phyloP scores from a whole-genome alignment of 53 echinoderm and acorn worm genomes.

The Echinometra lucunter region DNA sequence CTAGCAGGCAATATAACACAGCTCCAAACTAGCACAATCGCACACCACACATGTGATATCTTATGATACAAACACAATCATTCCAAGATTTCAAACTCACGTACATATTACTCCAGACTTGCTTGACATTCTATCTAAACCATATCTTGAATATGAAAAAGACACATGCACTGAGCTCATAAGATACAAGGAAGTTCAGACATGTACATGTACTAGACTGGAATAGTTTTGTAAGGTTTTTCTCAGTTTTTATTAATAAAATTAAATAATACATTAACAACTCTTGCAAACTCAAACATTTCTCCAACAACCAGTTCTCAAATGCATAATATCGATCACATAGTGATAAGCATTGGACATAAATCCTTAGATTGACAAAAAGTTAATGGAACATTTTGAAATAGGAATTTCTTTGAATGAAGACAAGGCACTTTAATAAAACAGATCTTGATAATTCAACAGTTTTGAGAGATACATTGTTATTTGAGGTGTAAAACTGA shows the following conservation, averaged over 20 bases:
- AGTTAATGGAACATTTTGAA: constrained; percentile 36
- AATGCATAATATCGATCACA: constrained; percentile 40
- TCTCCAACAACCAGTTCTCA: constrained; percentile 51
- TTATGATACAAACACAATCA: neutral
- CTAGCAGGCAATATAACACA: too few species aligned
- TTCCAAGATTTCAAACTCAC: neutral
- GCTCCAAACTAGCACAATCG: neutral
- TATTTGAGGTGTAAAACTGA: constrained; percentile 15
- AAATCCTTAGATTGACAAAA: constrained; percentile 1
- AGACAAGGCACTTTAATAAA: constrained; percentile 30
- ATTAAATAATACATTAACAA: constrained; percentile 73
- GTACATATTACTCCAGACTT: neutral
- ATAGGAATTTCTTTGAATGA: neutral
- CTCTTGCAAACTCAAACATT: constrained; percentile 69
- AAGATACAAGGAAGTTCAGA: neutral
- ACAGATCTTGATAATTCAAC: neutral
- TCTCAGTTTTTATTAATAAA: constrained; percentile 70
- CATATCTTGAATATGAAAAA: too few species aligned
- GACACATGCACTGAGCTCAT: neutral
- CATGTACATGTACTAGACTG: neutral
- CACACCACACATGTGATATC: too few species aligned
- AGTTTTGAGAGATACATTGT: neutral
- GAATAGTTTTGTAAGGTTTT: constrained; percentile 4
- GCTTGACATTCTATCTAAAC: neutral
- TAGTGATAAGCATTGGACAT: constrained; percentile 34